Conservation (phyloP, 2,113 vertebrate species). For the Ammodytes dubius region DNA sequence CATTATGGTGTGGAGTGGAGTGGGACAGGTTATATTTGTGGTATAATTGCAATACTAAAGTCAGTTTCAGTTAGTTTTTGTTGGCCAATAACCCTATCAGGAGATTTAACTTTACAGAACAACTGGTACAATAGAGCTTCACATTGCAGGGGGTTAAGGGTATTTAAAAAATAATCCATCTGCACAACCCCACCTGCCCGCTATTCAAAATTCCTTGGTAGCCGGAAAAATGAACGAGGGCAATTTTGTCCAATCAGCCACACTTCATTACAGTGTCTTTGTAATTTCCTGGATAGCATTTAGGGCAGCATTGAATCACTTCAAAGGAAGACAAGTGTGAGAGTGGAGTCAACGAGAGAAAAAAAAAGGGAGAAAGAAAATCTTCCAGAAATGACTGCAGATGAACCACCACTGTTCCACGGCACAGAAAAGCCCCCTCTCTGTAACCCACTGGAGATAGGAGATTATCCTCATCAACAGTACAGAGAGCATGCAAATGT, state of each 20-base stretch:
- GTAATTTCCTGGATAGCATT: slow-evolving; percentile 71
- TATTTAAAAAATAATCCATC: slow-evolving; percentile 24
- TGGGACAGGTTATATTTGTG: not conserved
- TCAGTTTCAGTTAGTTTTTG: too few relatives aligned
- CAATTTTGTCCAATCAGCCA: slow-evolving; percentile 65
- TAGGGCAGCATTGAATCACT: slow-evolving; percentile 60
- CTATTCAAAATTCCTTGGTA: slow-evolving; percentile 50
- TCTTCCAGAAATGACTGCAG: slow-evolving; percentile 51
- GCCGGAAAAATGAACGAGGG: slow-evolving; percentile 52
- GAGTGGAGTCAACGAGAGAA: slow-evolving; percentile 1
- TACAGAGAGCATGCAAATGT: slow-evolving; percentile 58
- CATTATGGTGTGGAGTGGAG: too few relatives aligned
- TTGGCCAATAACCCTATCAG: slow-evolving; percentile 2
- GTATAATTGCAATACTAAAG: not conserved
- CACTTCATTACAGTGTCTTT: slow-evolving; percentile 67
- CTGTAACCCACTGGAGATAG: slow-evolving; percentile 68
- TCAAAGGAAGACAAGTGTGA: slow-evolving; percentile 58
- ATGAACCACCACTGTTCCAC: slow-evolving; percentile 53
- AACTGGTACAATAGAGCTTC: slow-evolving; percentile 30
- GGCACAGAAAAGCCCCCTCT: slow-evolving; percentile 56
- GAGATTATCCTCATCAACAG: slow-evolving; percentile 74
- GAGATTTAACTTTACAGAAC: slow-evolving; percentile 27
- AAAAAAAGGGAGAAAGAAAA: not conserved
- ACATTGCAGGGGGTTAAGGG: slow-evolving; percentile 36
- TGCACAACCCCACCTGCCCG: slow-evolving; percentile 35